phyloP scores from a whole-genome alignment of 1,140 invertebrate species.

The Musca domestica region DNA sequence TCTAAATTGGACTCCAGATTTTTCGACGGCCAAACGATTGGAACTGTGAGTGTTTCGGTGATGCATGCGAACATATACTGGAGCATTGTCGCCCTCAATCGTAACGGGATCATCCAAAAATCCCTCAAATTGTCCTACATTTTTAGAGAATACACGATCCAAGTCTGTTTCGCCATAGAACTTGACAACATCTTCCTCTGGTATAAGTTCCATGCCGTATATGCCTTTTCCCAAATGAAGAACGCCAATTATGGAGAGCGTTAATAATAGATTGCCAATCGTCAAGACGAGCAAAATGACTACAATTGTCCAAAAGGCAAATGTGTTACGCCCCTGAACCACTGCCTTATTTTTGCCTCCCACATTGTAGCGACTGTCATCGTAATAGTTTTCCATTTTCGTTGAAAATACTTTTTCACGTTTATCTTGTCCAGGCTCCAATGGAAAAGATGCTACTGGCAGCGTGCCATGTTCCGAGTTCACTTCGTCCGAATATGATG shows the following conservation, averaged over 20 bases:
- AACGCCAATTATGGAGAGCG: constrained; percentile 69
- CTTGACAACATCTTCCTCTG: constrained; percentile 72
- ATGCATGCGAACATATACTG: constrained; percentile 39
- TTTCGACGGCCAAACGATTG: constrained; percentile 59
- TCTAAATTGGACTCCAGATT: constrained; percentile 66
- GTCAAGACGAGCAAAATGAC: constrained; percentile 68
- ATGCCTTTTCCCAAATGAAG: constrained; percentile 73
- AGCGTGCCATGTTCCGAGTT: constrained; percentile 44
- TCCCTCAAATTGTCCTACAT: constrained; percentile 66
- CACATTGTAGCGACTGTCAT: not conserved
- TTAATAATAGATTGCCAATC: constrained; percentile 71
- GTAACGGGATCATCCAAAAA: constrained; percentile 72
- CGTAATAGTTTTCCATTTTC: not conserved
- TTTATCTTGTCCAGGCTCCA: not conserved
- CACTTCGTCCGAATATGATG: constrained; percentile 48
- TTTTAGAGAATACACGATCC: constrained; percentile 64
- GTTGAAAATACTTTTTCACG: not conserved
- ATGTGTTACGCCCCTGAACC: constrained; percentile 51
- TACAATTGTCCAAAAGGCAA: constrained; percentile 76
- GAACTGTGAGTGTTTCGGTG: constrained; percentile 39
- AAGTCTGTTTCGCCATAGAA: constrained; percentile 79
- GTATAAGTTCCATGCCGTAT: constrained; percentile 81
- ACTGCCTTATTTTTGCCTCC: constrained; percentile 26
- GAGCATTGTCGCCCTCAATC: constrained; percentile 58
- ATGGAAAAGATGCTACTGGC: constrained; percentile 34